Base-by-base conservation (phyloP, 2,888 invertebrate genomes). In the Pecten maximus region DNA sequence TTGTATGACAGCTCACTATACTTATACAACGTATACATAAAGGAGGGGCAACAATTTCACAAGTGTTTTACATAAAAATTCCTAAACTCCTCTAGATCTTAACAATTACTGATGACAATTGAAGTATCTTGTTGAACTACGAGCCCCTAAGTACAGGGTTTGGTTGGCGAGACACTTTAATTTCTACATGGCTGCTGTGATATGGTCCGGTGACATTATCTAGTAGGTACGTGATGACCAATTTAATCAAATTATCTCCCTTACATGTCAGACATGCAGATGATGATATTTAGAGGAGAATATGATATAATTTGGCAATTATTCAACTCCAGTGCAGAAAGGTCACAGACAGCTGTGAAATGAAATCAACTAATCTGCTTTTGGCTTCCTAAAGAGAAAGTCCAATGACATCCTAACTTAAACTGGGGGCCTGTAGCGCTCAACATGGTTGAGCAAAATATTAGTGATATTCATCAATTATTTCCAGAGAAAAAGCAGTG, bases 171-270 rank as follows among this genome's bases (percentile, higher is more conserved):
- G 8, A 74, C 35, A 74, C 35, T 35, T 35, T 74, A 74, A 74
- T 28, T 74, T 74, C 1, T 35, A 54, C n/a, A 8, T 2, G 54
- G 23, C 23, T 54, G 54, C 19, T 54, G 54, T 54, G 54, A 74
- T 28, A 74, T 28, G 35, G 74, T 74, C 35, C 16, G 23, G 28
- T 74, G 74, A 74, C 74, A 74, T 74, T 74, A 35, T 74, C 2
- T 0, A 74, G 60, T 8, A 35, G 19, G 74, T 74, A 74, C 35
- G 10, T 35, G 35, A 28, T 35, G 35, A 35, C 74, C 35, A 74
- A 35, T 54, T 54, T 54, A 54, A 54, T 54, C 54, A 54, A 54
- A 54, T 74, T 74, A 74, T 74, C 35, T 74, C 74, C 74, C 28
- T 74, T 74, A 74, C 74, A 74, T 74, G 74, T 74, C 74, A 15